These are phyloP conservation scores for Hyperoodon ampullatus DNA, from an alignment of 2,113 vertebrate species.

Conservation along the genomic window DNA sequence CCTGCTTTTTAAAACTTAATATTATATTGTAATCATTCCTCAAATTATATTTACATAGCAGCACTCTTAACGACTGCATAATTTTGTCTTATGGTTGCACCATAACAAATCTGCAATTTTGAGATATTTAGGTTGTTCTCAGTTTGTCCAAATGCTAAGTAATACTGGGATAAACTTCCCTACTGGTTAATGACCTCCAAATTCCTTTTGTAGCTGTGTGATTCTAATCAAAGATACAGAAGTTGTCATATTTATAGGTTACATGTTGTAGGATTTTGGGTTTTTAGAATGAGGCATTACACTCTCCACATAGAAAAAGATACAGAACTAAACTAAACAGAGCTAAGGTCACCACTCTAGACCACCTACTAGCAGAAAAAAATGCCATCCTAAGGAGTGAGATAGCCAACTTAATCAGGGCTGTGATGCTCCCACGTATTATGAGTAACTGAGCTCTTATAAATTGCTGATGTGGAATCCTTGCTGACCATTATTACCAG, in stretches of 20 bases:
- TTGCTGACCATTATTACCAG: constrained; percentile 46
- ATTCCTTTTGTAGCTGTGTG: constrained; percentile 17
- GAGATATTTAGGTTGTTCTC: constrained; percentile 41
- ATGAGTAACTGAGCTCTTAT: constrained; percentile 35
- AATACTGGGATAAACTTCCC: constrained; percentile 26
- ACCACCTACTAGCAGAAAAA: neutral
- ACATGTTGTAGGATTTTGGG: neutral
- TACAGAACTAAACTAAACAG: constrained; percentile 41
- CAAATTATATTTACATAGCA: neutral
- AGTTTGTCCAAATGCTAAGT: neutral
- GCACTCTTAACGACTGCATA: neutral
- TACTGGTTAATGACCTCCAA: constrained; percentile 26
- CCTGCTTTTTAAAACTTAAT: constrained; percentile 35
- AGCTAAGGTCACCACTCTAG: neutral
- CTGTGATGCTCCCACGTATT: neutral
- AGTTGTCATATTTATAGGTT: constrained; percentile 18
- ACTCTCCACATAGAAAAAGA: constrained; percentile 11
- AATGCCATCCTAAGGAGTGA: constrained; percentile 3
- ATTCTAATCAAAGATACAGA: constrained; percentile 40
- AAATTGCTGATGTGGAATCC: constrained; percentile 35
- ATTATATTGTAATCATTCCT: neutral
- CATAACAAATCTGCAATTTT: neutral
- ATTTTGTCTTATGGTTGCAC: constrained; percentile 30
- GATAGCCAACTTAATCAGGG: neutral
- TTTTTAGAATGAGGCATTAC: neutral